These are phyloP conservation scores for Nebria brevicollis DNA, from an alignment of 2,888 invertebrate species.

Conservation along the genomic window DNA sequence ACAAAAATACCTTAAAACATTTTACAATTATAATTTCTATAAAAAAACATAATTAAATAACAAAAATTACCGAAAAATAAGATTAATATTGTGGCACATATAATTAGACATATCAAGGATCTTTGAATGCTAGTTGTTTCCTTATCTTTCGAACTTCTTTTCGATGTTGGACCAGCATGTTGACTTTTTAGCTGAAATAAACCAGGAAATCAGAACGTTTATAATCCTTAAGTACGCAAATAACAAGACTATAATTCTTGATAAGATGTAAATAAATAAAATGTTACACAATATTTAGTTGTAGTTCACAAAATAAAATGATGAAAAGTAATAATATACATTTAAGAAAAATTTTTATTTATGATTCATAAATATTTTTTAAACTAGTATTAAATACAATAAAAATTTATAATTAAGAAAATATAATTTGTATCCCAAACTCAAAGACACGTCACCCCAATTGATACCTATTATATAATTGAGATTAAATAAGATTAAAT, in stretches of 20 bases:
- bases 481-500: not conserved
- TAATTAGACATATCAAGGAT: conserved; percentile 59
- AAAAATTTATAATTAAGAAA: too few species aligned
- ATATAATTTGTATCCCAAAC: too few species aligned
- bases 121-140: conserved; percentile 56
- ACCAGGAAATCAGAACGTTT: not conserved
- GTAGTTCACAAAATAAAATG: too few species aligned
- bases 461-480: not conserved
- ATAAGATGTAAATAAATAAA: conserved; percentile 14
- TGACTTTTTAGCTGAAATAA: conserved; percentile 51
- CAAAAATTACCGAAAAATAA: conserved; percentile 58
- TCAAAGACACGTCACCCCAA: not conserved
- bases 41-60: not conserved
- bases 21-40: not conserved
- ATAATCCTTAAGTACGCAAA: conserved; percentile 19
- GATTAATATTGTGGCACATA: conserved; percentile 59
- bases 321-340: not conserved
- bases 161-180: conserved; percentile 51
- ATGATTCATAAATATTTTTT: too few species aligned
- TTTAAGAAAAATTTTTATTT: not conserved
- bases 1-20: conserved; percentile 66
- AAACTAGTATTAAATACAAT: too few species aligned
- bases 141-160: conserved; percentile 56
- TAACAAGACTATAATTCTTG: conserved; percentile 10
- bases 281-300: not conserved